Conservation (phyloP, 2,797 vertebrate genomes). For the Clarias pachynema region DNA sequence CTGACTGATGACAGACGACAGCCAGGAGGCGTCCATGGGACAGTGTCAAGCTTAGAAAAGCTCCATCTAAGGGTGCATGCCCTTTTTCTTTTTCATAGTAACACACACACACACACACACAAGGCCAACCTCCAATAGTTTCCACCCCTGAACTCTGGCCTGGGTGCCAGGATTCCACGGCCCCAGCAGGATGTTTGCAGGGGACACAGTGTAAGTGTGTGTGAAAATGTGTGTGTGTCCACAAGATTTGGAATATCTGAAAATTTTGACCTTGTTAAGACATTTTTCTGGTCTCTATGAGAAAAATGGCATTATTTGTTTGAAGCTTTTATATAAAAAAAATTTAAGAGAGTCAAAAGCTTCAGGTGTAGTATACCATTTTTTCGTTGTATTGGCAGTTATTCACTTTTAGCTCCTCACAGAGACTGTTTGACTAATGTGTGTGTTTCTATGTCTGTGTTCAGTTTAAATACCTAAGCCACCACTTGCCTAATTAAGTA, state of each 20-base stretch:
- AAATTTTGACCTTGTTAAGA: not conserved
- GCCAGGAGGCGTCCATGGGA: not conserved
- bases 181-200: slow-evolving; percentile 58
- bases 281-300: not conserved
- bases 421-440: not conserved
- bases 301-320: not conserved
- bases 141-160: slow-evolving; percentile 49
- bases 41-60: slow-evolving; percentile 3
- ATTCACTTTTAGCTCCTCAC: not conserved
- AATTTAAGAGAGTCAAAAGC: not conserved
- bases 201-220: slow-evolving; percentile 21
- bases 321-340: not conserved
- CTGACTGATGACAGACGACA: not conserved
- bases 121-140: slow-evolving; percentile 31
- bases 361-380: not conserved
- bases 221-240: not conserved
- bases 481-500: not conserved
- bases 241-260: slow-evolving; percentile 1
- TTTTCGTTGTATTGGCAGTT: not conserved
- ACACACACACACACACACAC: slow-evolving; percentile 8
- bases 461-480: slow-evolving; percentile 14
- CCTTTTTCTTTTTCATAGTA: slow-evolving; percentile 22
- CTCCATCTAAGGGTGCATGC: not conserved
- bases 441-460: slow-evolving; percentile 8
- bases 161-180: slow-evolving; percentile 47